Evolutionary conservation across 2,888 invertebrate genomes (phyloP).

Genomic region (Thymelicus acteon): DNA sequence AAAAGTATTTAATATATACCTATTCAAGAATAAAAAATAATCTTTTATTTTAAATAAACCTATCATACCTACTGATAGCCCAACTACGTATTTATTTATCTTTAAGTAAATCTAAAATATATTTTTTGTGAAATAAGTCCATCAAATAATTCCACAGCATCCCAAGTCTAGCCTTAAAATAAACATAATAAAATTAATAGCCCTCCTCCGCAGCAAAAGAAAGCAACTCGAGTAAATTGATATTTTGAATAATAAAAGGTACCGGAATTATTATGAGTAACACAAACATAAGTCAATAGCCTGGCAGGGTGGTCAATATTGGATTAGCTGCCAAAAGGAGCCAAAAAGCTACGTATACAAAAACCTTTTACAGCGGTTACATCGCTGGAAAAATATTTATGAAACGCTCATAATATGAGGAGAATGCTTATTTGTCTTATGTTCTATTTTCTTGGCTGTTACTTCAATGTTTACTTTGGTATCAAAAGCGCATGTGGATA

Average conservation of each 20-base stretch:
- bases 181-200: slow-evolving; percentile 57
- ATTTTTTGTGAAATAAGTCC: slow-evolving; percentile 12
- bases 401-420: slow-evolving; percentile 63
- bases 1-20: too few species aligned
- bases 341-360: slow-evolving; percentile 85
- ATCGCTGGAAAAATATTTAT: slow-evolving; percentile 80
- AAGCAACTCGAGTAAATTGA: slow-evolving; percentile 77
- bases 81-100: too few species aligned
- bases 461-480: background rate
- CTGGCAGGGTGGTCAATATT: slow-evolving; percentile 83
- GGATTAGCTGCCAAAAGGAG: slow-evolving; percentile 84
- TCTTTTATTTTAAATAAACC: too few species aligned
- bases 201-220: slow-evolving; percentile 63
- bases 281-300: slow-evolving; percentile 84
- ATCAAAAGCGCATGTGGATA: too few species aligned
- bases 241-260: slow-evolving; percentile 84
- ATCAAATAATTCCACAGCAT: slow-evolving; percentile 23
- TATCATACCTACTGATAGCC: too few species aligned
- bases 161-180: slow-evolving; percentile 41
- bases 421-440: slow-evolving; percentile 55
- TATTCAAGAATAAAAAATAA: too few species aligned
- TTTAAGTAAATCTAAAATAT: background rate
- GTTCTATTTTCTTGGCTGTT: slow-evolving; percentile 26
- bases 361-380: slow-evolving; percentile 84
- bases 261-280: slow-evolving; percentile 81